A percentile compares a stretch with the other conserved stretches of the same genome.
These are phyloP conservation scores for Lithophane leautieri DNA, from an alignment of 2,888 invertebrate species.

Conservation along the genomic window DNA sequence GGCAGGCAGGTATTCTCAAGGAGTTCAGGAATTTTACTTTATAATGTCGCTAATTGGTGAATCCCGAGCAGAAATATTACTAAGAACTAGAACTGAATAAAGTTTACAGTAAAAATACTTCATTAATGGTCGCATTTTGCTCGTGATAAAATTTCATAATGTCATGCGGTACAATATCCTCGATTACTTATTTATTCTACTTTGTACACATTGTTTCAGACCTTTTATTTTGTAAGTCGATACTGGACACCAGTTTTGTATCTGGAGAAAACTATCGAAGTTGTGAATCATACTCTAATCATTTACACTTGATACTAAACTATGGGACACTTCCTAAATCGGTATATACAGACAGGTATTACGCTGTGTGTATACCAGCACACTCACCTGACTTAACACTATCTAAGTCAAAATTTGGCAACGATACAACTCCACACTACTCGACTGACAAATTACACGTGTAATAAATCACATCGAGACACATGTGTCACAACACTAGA, in stretches of 20 bases:
- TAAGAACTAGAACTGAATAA: background rate
- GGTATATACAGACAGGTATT: background rate
- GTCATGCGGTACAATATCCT: background rate
- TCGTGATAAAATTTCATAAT: background rate
- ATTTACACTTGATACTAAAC: background rate
- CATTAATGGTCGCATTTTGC: background rate
- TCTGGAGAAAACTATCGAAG: background rate
- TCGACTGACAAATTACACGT: slow-evolving; percentile 17
- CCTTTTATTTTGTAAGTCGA: background rate
- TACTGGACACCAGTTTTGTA: background rate
- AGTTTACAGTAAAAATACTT: slow-evolving; percentile 2
- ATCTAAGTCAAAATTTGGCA: slow-evolving; percentile 22
- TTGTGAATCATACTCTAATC: background rate
- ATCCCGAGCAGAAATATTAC: slow-evolving; percentile 2
- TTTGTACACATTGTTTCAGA: background rate
- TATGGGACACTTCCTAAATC: background rate
- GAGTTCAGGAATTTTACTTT: slow-evolving; percentile 33
- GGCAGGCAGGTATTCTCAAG: slow-evolving; percentile 9
- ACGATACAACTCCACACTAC: slow-evolving; percentile 9
- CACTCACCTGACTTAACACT: slow-evolving; percentile 3
- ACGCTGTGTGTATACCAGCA: background rate
- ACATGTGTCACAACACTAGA: slow-evolving; percentile 43
- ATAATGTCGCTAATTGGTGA: slow-evolving; percentile 27
- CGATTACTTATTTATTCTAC: background rate
- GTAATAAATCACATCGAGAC: slow-evolving; percentile 35